Conservation (phyloP, 2,113 vertebrate genomes). For the Embiotoca jacksoni region DNA sequence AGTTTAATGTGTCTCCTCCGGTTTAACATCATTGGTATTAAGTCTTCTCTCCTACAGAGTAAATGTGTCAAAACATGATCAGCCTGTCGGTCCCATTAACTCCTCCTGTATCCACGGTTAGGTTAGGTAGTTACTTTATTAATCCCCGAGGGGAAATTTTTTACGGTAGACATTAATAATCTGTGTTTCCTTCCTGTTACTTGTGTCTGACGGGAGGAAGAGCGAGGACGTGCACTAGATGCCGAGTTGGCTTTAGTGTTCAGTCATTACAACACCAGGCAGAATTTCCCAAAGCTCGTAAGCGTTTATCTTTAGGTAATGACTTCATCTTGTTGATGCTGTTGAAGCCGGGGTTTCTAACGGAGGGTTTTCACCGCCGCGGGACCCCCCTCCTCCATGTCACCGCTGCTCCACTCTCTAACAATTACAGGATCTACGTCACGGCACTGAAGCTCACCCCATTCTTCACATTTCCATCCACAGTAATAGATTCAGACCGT, state of each 20-base stretch:
- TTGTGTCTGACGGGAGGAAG: not conserved
- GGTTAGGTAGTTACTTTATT: no score
- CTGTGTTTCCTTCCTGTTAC: conserved; percentile 47
- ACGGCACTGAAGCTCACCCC: conserved; percentile 49
- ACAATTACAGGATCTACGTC: conserved; percentile 85
- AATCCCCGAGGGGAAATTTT: no score
- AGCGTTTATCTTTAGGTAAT: conserved; percentile 55
- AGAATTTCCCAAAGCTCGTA: conserved; percentile 44
- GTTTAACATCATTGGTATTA: no score
- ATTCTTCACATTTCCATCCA: conserved; percentile 66
- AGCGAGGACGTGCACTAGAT: not conserved
- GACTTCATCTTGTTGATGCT: conserved; percentile 68
- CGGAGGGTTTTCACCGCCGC: conserved; percentile 54
- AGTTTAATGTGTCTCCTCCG: no score
- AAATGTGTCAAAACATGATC: not conserved
- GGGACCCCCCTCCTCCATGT: conserved; percentile 23
- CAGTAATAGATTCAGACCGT: conserved; percentile 17
- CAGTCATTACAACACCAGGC: conserved; percentile 5
- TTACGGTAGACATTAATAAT: no score
- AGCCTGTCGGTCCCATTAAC: not conserved
- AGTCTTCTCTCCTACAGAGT: no score
- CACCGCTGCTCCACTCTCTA: conserved; percentile 46
- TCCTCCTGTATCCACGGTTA: no score
- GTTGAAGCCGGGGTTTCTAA: conserved; percentile 21
- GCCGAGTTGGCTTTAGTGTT: not conserved